Evolutionary conservation across 2,888 invertebrate species (phyloP).

Genomic region (Argyresthia goedartella): DNA sequence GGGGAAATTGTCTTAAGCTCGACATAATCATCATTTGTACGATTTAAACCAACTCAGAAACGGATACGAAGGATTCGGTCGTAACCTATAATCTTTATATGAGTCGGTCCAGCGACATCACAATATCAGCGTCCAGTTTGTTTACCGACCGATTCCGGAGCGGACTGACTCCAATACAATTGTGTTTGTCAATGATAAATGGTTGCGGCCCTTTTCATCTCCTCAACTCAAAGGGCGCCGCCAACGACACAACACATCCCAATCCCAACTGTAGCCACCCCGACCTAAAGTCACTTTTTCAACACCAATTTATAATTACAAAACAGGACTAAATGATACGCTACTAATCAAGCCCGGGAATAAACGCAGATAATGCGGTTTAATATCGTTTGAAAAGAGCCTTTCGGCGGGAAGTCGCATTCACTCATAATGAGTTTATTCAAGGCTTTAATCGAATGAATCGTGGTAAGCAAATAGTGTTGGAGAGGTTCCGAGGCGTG

Average conservation of each 20-base stretch:
- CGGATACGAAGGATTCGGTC: no score
- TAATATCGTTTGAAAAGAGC: conserved; percentile 65
- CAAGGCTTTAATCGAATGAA: conserved; percentile 66
- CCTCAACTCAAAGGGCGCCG: conserved; percentile 59
- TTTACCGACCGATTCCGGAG: conserved; percentile 62
- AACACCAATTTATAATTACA: conserved; percentile 50
- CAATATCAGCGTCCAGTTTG: conserved; percentile 31
- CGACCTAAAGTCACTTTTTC: conserved; percentile 21
- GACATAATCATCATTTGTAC: no score
- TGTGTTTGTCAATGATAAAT: conserved; percentile 71
- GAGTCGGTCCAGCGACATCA: neutral
- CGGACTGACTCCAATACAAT: conserved; percentile 56
- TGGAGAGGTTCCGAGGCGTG: conserved; percentile 21
- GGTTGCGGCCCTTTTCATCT: conserved; percentile 67
- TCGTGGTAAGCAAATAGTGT: conserved; percentile 60
- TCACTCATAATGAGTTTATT: conserved; percentile 68
- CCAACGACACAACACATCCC: conserved; percentile 16
- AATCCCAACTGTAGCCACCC: conserved; percentile 24
- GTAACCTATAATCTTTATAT: no score
- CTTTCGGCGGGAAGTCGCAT: conserved; percentile 65
- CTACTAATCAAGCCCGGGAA: conserved; percentile 66
- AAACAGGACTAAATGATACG: conserved; percentile 68
- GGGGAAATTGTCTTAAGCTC: no score
- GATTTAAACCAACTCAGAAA: no score
- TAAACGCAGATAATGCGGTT: conserved; percentile 66